These are phyloP conservation scores for Penaeus japonicus DNA, from an alignment of 1,140 invertebrate genomes.

Conservation along the genomic window DNA sequence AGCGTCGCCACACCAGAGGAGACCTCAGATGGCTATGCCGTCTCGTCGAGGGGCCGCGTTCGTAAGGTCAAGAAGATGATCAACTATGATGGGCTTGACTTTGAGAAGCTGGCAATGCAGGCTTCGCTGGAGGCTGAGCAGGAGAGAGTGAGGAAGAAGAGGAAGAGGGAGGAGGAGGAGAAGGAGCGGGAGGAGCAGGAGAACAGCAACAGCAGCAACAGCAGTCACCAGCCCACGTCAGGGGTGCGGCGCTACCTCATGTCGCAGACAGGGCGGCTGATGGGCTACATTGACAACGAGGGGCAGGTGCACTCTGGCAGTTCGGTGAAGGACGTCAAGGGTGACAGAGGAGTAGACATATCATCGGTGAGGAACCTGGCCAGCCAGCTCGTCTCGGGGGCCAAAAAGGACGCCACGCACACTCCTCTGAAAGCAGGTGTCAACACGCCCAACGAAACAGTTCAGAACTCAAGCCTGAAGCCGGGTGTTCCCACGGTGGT, in stretches of 20 bases:
- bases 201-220: neutral
- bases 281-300: slow-evolving; percentile 56
- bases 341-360: slow-evolving; percentile 37
- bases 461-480: slow-evolving; percentile 36
- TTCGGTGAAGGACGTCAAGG: neutral
- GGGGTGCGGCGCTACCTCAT: slow-evolving; percentile 55
- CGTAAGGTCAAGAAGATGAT: slow-evolving; percentile 58
- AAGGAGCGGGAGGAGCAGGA: slow-evolving; percentile 30
- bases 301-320: slow-evolving; percentile 53
- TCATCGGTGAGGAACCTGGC: slow-evolving; percentile 37
- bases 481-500: slow-evolving; percentile 50
- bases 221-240: slow-evolving; percentile 9
- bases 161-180: slow-evolving; percentile 46
- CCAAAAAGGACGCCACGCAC: slow-evolving; percentile 32
- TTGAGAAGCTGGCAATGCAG: slow-evolving; percentile 56
- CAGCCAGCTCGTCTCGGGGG: slow-evolving; percentile 26
- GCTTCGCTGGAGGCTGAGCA: slow-evolving; percentile 51
- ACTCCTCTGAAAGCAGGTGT: neutral
- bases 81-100: slow-evolving; percentile 58
- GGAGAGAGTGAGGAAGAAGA: slow-evolving; percentile 50
- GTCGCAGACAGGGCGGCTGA: slow-evolving; percentile 51
- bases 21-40: slow-evolving; percentile 44
- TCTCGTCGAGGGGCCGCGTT: slow-evolving; percentile 53
- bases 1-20: neutral
- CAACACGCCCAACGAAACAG: slow-evolving; percentile 7